These are phyloP conservation scores for Andrena haemorrhoa DNA, from an alignment of 2,888 invertebrate species.

Conservation along the genomic window DNA sequence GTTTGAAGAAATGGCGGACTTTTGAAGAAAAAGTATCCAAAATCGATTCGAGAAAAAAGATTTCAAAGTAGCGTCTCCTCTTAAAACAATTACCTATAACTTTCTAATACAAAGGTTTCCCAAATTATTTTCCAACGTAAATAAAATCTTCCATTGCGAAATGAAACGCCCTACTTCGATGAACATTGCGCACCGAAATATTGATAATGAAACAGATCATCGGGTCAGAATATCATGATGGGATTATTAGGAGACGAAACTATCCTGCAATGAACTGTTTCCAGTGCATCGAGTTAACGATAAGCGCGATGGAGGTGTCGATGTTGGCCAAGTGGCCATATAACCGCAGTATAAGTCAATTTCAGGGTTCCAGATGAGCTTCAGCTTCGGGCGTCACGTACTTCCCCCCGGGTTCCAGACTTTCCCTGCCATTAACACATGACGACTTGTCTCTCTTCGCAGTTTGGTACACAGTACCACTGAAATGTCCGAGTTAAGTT, in stretches of 20 bases:
- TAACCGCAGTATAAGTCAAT: conserved; percentile 51
- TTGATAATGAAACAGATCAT: background rate
- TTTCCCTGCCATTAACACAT: conserved; percentile 8
- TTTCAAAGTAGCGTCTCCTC: no score
- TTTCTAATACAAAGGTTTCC: no score
- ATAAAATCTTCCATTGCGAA: no score
- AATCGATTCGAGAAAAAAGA: no score
- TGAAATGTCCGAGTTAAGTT: conserved; percentile 21
- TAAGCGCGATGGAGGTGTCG: background rate
- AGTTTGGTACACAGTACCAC: background rate
- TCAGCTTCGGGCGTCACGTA: conserved; percentile 28
- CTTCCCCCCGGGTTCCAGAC: background rate
- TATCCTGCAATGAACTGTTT: background rate
- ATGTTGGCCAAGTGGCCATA: background rate
- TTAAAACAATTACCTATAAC: no score
- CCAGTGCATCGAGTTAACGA: background rate
- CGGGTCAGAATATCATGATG: background rate
- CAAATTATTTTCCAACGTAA: no score
- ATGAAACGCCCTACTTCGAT: background rate
- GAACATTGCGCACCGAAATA: background rate
- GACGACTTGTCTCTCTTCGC: conserved; percentile 6
- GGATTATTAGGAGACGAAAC: background rate
- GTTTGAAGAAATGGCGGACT: no score
- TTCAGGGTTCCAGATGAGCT: conserved; percentile 55
- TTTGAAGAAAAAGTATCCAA: no score